These are phyloP conservation scores for Ctenochaetus hawaiiensis DNA, from an alignment of 2,797 vertebrate genomes.

Conservation along the genomic window DNA sequence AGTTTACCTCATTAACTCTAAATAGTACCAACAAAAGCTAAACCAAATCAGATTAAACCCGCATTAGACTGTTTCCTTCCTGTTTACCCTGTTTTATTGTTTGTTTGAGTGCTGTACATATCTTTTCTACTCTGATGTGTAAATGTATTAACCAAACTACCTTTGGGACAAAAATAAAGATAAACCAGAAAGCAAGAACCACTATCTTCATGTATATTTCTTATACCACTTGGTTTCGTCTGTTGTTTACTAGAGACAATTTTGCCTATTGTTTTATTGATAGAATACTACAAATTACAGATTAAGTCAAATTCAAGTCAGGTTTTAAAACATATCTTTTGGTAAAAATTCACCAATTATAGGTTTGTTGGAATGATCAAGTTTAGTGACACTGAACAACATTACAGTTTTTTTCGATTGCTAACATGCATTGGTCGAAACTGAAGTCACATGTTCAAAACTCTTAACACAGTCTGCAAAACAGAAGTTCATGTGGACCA, in stretches of 20 bases:
- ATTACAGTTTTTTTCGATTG: not conserved
- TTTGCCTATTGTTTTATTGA: not conserved
- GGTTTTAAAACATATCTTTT: not conserved
- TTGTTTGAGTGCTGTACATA: not conserved
- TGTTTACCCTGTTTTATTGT: not conserved
- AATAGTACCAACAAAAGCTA: not conserved
- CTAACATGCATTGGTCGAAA: no score
- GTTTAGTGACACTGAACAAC: not conserved
- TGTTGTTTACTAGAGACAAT: not conserved
- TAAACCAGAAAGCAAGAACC: not conserved
- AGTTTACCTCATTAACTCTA: not conserved
- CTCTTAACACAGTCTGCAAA: no score
- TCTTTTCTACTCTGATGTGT: not conserved
- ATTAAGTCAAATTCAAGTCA: not conserved
- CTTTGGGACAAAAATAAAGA: not conserved
- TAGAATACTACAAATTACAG: not conserved
- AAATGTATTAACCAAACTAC: not conserved
- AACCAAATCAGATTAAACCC: not conserved
- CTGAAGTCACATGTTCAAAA: no score
- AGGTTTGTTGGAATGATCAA: not conserved
- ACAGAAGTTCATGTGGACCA: no score
- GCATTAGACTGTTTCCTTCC: not conserved
- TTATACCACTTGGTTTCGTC: not conserved
- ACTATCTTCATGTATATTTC: not conserved
- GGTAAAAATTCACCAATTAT: not conserved